A percentile compares a stretch with the other conserved stretches of the same genome.
These are phyloP conservation scores for Pseudanteris insignis DNA, from an alignment of 2,888 invertebrate genomes.

Conservation along the genomic window DNA sequence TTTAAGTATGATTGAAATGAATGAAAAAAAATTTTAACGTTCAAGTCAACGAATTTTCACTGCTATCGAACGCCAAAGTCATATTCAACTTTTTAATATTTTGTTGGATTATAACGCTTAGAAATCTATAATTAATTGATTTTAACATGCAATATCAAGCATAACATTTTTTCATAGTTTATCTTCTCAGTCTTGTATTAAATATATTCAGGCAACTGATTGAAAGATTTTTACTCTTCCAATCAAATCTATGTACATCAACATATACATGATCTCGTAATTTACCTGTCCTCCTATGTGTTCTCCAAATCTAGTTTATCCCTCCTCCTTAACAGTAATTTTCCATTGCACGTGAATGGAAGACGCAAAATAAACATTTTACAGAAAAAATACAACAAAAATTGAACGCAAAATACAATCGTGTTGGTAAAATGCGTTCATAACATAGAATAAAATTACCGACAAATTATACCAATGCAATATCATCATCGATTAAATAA, in stretches of 20 bases:
- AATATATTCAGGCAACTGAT: conserved; percentile 19
- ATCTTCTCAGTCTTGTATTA: conserved; percentile 37
- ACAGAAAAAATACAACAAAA: conserved; percentile 31
- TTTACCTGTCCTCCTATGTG: conserved; percentile 24
- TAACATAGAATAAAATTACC: conserved; percentile 16
- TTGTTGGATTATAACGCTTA: not conserved
- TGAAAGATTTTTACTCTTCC: conserved; percentile 10
- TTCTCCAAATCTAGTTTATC: conserved; percentile 3
- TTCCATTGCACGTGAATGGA: conserved; percentile 10
- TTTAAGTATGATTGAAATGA: no score
- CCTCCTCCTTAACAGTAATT: conserved; percentile 9
- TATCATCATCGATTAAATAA: conserved; percentile 6
- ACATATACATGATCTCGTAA: conserved; percentile 11
- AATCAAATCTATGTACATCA: conserved; percentile 16
- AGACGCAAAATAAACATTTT: conserved; percentile 28
- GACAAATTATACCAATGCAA: conserved; percentile 10
- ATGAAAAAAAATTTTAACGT: no score
- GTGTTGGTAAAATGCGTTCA: conserved; percentile 28
- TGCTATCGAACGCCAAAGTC: no score
- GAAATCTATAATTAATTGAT: not conserved
- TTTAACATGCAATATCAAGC: conserved; percentile 19
- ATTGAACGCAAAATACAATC: conserved; percentile 29
- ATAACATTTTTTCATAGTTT: conserved; percentile 2
- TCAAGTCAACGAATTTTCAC: no score
- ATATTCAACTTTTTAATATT: not conserved